Conservation (phyloP, 2,113 vertebrate species). For the Ciconia maguari region DNA sequence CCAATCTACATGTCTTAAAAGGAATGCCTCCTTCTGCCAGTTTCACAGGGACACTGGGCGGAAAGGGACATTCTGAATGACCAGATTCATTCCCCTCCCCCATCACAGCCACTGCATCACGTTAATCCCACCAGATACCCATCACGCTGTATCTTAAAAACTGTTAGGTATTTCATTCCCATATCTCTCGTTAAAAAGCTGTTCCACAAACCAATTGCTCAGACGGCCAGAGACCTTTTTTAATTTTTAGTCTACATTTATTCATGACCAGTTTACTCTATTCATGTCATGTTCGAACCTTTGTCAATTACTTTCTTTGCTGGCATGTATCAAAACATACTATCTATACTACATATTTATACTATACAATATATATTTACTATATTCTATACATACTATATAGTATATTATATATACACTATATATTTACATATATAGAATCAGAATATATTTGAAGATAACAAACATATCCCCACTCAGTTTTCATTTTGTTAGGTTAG, state of each 20-base stretch:
- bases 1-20: not conserved
- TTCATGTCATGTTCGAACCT: not conserved
- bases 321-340: not conserved
- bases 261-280: not conserved
- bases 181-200: not conserved
- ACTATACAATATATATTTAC: not conserved
- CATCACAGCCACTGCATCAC: not conserved
- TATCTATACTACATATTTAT: not conserved
- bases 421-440: not conserved
- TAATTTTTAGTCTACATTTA: not conserved
- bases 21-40: not conserved
- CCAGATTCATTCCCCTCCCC: not conserved
- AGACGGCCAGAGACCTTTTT: not conserved
- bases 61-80: not conserved
- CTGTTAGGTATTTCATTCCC: fast-evolving
- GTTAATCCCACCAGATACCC: not conserved
- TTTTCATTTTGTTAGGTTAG: not conserved
- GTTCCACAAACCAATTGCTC: not conserved
- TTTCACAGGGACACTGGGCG: fast-evolving
- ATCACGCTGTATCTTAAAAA: not conserved
- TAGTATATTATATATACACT: not conserved
- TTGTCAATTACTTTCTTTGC: not conserved
- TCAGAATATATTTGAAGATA: not conserved
- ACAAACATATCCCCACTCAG: not conserved
- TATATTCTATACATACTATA: not conserved